These are phyloP conservation scores for Darevskia nairensis DNA, from an alignment of 2,797 vertebrate species.

Conservation along the genomic window DNA sequence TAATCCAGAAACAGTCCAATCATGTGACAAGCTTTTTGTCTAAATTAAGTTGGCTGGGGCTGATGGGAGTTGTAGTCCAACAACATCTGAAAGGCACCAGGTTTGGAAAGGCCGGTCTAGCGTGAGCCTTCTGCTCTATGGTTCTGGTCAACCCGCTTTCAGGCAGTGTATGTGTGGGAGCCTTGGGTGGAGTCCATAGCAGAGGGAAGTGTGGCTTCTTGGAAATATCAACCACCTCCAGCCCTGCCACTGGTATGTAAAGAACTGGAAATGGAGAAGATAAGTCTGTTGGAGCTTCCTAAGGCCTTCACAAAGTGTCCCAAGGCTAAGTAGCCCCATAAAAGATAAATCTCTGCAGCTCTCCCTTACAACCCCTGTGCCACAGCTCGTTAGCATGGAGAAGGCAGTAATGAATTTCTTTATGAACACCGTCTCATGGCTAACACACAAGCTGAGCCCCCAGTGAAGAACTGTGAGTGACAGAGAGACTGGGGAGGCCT, in stretches of 20 bases:
- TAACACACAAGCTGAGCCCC: conserved; percentile 16
- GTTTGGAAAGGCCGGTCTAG: background rate
- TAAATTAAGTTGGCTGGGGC: background rate
- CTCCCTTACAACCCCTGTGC: background rate
- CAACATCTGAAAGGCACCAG: too few relatives aligned
- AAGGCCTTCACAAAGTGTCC: conserved; percentile 9
- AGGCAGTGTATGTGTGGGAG: background rate
- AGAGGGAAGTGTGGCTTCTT: background rate
- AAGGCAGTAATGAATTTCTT: conserved; percentile 37
- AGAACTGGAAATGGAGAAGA: background rate
- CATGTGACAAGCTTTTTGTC: background rate
- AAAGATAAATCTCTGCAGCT: background rate
- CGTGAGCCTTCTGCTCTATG: background rate
- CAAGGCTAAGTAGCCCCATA: conserved; percentile 1
- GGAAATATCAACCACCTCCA: conserved; percentile 10
- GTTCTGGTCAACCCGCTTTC: background rate
- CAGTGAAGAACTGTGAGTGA: conserved; percentile 36
- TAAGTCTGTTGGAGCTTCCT: background rate
- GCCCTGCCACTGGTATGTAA: background rate
- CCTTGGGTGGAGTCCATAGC: background rate
- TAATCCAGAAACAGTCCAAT: too few relatives aligned
- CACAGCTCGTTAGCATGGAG: conserved; percentile 27
- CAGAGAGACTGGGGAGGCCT: conserved; percentile 31
- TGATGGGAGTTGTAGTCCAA: too few relatives aligned
- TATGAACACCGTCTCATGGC: conserved; percentile 14